Base-by-base conservation (phyloP, 2,888 invertebrate species). In the Cremastinae sp. region DNA sequence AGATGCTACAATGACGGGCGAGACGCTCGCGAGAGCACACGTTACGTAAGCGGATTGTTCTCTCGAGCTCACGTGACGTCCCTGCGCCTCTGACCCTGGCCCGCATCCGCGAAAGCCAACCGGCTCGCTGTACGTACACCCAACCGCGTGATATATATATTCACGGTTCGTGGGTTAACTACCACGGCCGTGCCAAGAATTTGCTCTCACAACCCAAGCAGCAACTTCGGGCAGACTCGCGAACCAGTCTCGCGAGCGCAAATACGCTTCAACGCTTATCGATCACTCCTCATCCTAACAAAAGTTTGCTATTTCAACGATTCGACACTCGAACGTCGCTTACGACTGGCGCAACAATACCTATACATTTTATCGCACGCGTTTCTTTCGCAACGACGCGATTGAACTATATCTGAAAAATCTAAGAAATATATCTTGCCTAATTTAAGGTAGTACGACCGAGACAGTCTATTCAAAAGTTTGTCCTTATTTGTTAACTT, bases 121-220 rank as follows among this genome's bases (percentile, higher is more conserved):
- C 20, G 36, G 38, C 12, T 9, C 38, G 3, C 18, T 54, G 41
- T 43, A 51, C 49, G 49, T 18, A 49, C 20, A 49, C 10, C 38
- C n/a, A 12, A 45, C 10, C 22, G 22, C 43, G 20, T 14, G n/a
- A 36, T 47, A 56, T 56, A 5, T 43, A 10, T 47, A 53, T 43
- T 36, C 34, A 47, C 64, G 54, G 49, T 72, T 76, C 71, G 74
- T 61, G 72, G 68, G 72, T 68, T 64, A 81, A 81, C 82, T 75
- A 78, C 75, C 68, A 64, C 76, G 73, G 78, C 75, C 80, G 82
- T 83, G 83, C 83, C 83, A 83, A 83, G 81, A 83, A 82, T 79
- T 78, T 54, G 68, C 78, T 62, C 62, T 74, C 53, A 45, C 61
- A 10, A 16, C 45, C 28, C 16, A 47, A 9, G 12, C 45, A n/a